Conservation (phyloP, 1,140 invertebrate species). For the Sesamia nonagrioides region DNA sequence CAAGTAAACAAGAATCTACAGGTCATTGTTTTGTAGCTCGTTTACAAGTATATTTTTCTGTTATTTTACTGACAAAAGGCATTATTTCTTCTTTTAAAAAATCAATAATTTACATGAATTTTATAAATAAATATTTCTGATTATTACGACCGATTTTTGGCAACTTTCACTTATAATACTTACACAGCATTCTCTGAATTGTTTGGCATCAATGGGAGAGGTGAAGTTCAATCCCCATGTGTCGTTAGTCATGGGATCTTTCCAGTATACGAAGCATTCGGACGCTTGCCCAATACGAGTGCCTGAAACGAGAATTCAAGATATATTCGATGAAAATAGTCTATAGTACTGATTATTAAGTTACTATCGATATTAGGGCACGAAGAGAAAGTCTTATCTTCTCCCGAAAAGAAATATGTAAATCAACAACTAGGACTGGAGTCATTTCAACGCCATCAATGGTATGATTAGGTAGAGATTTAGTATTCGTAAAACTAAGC, state of each 20-base stretch:
- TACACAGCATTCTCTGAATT: conserved; percentile 99
- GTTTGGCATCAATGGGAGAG: conserved; percentile 98
- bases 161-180: conserved; percentile 87
- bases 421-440: no score
- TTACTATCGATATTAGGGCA: no score
- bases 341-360: no score
- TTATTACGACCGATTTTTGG: not conserved
- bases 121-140: no score
- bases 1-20: not conserved
- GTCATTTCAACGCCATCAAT: no score
- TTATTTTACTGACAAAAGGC: not conserved
- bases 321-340: not conserved
- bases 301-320: conserved; percentile 88
- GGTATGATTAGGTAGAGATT: not conserved
- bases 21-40: not conserved
- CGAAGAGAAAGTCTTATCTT: no score
- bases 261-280: conserved; percentile 99
- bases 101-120: no score
- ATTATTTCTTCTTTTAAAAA: not conserved
- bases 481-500: conserved; percentile 9
- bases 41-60: not conserved
- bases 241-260: conserved; percentile 98
- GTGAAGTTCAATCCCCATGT: conserved; percentile 99
- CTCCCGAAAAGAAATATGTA: no score
- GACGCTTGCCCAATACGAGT: conserved; percentile 98